A percentile compares a stretch with the other conserved stretches of the same genome.
Conservation (phyloP, 2,113 vertebrate species). For the Chamaetylas fuelleborni region DNA sequence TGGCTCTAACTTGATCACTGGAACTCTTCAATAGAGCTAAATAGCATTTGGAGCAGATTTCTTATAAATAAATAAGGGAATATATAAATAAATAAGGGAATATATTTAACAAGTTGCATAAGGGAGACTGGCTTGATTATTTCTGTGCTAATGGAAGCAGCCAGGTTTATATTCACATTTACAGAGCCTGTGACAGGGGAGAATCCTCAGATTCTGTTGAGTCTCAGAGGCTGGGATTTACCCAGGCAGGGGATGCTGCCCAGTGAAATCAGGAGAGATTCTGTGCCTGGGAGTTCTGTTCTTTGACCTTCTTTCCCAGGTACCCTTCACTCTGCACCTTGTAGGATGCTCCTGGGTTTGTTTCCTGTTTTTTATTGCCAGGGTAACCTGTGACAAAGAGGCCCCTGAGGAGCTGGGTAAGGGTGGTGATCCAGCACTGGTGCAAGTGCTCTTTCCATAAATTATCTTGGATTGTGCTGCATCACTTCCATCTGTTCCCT, state of each 20-base stretch:
- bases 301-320: background rate
- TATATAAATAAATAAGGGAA: background rate
- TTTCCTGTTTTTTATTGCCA: background rate
- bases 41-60: background rate
- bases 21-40: background rate
- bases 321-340: background rate
- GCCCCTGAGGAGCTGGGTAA: background rate
- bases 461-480: background rate
- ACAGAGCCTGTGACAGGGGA: background rate
- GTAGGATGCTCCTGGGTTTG: background rate
- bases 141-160: background rate
- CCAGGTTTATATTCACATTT: background rate
- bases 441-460: background rate
- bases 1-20: background rate
- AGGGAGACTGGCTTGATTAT: background rate
- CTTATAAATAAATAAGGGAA: background rate
- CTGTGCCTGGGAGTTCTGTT: background rate
- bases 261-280: background rate
- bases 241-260: accelerated
- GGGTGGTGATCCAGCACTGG: background rate
- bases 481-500: background rate
- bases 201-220: background rate
- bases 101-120: background rate
- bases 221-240: background rate
- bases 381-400: background rate